A percentile compares a stretch with the other conserved stretches of the same genome.
phyloP scores from a whole-genome alignment of 2,888 invertebrate species.

The Erebia palarica region DNA sequence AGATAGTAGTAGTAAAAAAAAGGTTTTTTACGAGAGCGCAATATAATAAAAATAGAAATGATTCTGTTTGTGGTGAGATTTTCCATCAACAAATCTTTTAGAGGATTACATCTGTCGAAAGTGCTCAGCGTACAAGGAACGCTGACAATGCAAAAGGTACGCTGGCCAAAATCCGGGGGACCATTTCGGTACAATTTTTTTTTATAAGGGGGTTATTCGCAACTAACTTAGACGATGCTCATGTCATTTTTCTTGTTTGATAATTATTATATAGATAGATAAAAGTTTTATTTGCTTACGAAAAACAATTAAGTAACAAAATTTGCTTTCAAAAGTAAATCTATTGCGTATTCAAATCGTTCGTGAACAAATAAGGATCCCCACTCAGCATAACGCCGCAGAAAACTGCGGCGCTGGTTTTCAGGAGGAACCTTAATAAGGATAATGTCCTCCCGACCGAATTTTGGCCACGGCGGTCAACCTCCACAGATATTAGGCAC shows the following conservation, averaged over 20 bases:
- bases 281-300: no score
- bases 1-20: no score
- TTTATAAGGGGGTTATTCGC: slow-evolving; percentile 1
- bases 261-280: neutral
- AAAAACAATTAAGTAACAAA: no score
- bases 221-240: neutral
- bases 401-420: no score
- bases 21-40: neutral
- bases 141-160: slow-evolving; percentile 28
- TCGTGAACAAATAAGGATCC: no score
- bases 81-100: slow-evolving; percentile 31
- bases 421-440: no score
- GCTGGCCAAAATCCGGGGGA: slow-evolving; percentile 8
- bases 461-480: no score
- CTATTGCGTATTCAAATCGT: no score
- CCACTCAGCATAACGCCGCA: no score
- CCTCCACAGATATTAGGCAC: no score
- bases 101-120: slow-evolving; percentile 25
- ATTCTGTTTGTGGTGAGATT: slow-evolving; percentile 20
- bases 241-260: neutral
- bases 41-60: slow-evolving; percentile 9
- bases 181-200: slow-evolving; percentile 21
- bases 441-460: no score
- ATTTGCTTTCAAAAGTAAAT: no score
- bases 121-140: slow-evolving; percentile 23